Base-by-base conservation (phyloP, 92 coral and sea anemone genomes). In the Bergia puertoricense region DNA sequence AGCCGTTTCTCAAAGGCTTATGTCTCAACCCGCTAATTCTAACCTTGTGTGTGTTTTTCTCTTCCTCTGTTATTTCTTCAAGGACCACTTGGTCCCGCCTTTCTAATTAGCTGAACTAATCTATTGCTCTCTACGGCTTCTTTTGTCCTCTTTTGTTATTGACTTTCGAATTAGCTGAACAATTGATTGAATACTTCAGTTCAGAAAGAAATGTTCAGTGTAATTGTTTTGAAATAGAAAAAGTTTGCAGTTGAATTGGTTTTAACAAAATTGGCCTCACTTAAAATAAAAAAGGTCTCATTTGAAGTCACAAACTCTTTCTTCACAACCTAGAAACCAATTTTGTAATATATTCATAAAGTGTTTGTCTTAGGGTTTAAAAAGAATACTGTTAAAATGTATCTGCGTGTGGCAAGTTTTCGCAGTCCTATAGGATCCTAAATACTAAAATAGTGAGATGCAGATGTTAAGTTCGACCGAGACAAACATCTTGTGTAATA, bases 81-180 rank as follows among this genome's bases (percentile, higher is more conserved):
- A 43, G 13, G 54, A 36, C 74, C 1, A n/a, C 9, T 72, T 48
- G 77, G 66, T 73, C 79, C 79, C 87, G 87, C 87, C 87, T 84
- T 84, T 36, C 42, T 69, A 45, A 84, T 71, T 84, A 84, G 39
- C 77, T 71, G 11, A 43, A 30, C 30, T 44, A 72, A 71, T 46
- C 45, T 71, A 36, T 44, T 30, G 11, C 41, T 39, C 0, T 6
- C n/a, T 72, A 71, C 75, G 62, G 79, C 50, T 30, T 72, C 69
- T 37, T 39, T 84, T 84, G 56, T 84, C 48, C 18, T 54, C 59
- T 13, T n/a, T 14, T 84, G 38, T 43, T 69, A 83, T 69, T 83
- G 77, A 45, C 43, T 69, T 83, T 22, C 51, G 68, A 65, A 39
- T 66, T 56, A 9, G 39, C 67, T 80, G 10, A 62, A 45, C 22